These are phyloP conservation scores for Palaemon carinicauda DNA, from an alignment of 1,140 invertebrate species.

Conservation along the genomic window DNA sequence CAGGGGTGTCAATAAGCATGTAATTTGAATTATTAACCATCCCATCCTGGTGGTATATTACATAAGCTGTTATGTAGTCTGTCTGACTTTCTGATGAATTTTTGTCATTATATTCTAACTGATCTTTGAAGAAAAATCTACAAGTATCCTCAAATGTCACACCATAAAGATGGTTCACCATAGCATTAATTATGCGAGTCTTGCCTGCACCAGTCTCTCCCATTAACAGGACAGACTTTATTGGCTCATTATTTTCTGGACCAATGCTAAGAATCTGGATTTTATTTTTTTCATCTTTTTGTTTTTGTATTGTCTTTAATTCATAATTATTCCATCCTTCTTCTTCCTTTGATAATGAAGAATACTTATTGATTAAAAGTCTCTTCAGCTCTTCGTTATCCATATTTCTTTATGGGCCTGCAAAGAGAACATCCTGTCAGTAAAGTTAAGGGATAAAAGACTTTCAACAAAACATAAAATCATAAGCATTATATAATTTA, in stretches of 20 bases:
- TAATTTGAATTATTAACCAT: constrained; percentile 17
- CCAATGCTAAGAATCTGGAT: neutral
- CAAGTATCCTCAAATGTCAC: constrained; percentile 22
- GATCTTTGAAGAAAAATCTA: constrained; percentile 23
- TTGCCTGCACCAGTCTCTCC: constrained; percentile 36
- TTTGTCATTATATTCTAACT: neutral
- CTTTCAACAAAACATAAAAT: no score
- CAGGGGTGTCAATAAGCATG: constrained; percentile 40
- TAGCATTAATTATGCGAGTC: constrained; percentile 11
- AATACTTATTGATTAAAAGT: no score
- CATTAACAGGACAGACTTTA: constrained; percentile 7
- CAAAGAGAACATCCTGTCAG: no score
- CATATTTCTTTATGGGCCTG: no score
- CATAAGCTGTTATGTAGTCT: constrained; percentile 34
- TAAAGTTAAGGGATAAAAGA: no score
- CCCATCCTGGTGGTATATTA: constrained; percentile 24
- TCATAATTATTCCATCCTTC: neutral
- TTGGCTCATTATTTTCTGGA: neutral
- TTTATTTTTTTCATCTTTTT: neutral
- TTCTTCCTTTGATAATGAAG: neutral
- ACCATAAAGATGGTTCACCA: constrained; percentile 18
- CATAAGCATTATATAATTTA: no score
- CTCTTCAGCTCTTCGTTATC: no score
- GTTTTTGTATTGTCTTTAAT: neutral
- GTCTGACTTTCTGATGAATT: constrained; percentile 42